Evolutionary conservation across 2,888 invertebrate genomes (phyloP).

Genomic region (Epirrhoe alternata): DNA sequence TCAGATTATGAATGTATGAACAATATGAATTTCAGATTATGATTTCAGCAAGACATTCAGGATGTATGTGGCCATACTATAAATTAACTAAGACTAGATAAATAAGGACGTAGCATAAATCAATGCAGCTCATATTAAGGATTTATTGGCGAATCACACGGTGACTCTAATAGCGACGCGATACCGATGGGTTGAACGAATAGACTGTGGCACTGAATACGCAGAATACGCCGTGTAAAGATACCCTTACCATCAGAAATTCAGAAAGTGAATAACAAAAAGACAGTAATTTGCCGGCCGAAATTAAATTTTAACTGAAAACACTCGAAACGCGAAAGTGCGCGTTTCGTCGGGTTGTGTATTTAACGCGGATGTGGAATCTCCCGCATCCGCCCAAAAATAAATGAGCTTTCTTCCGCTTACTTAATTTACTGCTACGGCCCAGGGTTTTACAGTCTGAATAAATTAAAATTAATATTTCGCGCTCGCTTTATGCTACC

Average conservation of each 20-base stretch:
- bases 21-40: too few relatives aligned
- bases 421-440: constrained; percentile 81
- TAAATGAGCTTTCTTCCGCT: constrained; percentile 84
- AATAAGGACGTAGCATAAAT: not conserved
- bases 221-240: constrained; percentile 4
- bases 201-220: not conserved
- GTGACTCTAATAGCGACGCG: not conserved
- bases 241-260: constrained; percentile 67
- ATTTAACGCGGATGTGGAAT: constrained; percentile 84
- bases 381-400: constrained; percentile 83
- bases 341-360: constrained; percentile 75
- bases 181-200: not conserved
- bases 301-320: constrained; percentile 82
- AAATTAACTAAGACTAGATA: not conserved
- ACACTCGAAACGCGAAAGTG: constrained; percentile 75
- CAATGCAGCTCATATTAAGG: not conserved
- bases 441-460: constrained; percentile 69
- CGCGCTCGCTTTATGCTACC: constrained; percentile 71
- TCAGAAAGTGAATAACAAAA: constrained; percentile 80
- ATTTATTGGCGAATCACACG: not conserved
- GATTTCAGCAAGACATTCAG: too few relatives aligned
- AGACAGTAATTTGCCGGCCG: constrained; percentile 77
- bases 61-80: too few relatives aligned
- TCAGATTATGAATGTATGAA: too few relatives aligned
- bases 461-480: constrained; percentile 83